These are phyloP conservation scores for Sylvietta virens DNA, from an alignment of 2,113 vertebrate genomes.

Conservation along the genomic window DNA sequence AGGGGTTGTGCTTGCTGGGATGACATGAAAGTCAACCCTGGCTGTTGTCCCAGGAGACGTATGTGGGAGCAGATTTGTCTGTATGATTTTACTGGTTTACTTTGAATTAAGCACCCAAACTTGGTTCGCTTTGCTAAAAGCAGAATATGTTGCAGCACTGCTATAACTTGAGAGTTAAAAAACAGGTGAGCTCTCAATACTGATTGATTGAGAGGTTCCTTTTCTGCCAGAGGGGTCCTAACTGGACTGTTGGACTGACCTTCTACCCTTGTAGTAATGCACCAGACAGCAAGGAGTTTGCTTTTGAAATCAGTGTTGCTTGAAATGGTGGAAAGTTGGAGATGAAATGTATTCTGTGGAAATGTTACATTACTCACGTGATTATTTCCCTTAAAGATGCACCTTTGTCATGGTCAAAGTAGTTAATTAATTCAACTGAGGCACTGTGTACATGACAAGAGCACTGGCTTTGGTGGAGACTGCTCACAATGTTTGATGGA, in stretches of 20 bases:
- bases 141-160: not conserved
- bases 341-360: not conserved
- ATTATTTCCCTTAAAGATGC: not conserved
- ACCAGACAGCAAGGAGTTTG: not conserved
- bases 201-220: not conserved
- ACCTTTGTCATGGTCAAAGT: not conserved
- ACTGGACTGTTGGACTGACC: not conserved
- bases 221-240: not conserved
- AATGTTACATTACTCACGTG: rapidly evolving
- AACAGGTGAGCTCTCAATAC: not conserved
- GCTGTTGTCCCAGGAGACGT: not conserved
- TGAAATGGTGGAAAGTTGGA: not conserved
- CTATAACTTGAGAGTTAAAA: not conserved
- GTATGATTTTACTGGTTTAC: not conserved
- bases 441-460: not conserved
- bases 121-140: not conserved
- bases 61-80: not conserved
- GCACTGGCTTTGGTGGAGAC: not conserved
- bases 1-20: not conserved
- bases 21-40: not conserved
- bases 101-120: not conserved
- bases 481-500: not conserved
- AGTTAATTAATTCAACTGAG: not conserved
- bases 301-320: not conserved
- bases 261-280: not conserved